These are phyloP conservation scores for Caenorhabditis tropicalis DNA, from an alignment of 1,140 invertebrate species.

Conservation along the genomic window DNA sequence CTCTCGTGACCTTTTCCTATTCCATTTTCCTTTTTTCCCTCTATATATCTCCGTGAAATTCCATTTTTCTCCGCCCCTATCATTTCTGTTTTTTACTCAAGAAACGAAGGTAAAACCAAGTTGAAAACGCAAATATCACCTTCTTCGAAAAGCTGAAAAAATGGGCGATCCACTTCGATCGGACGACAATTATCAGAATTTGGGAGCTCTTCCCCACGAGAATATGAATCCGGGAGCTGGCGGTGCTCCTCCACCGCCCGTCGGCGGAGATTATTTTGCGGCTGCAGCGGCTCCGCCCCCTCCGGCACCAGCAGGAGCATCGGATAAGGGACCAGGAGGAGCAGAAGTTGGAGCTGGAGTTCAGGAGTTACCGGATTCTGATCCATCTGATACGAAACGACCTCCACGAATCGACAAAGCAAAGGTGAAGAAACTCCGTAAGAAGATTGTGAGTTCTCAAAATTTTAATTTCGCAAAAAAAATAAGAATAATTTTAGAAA, in stretches of 20 bases:
- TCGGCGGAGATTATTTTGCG: neutral
- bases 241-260: too few species aligned
- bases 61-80: too few species aligned
- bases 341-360: neutral
- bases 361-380: neutral
- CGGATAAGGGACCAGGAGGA: neutral
- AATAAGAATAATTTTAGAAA: neutral
- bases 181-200: constrained; percentile 24
- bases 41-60: neutral
- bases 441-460: neutral
- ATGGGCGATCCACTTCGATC: neutral
- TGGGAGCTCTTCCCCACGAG: neutral
- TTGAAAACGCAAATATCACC: neutral
- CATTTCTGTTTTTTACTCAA: neutral
- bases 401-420: neutral
- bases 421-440: neutral
- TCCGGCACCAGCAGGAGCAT: neutral
- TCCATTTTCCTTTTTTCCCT: neutral
- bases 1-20: neutral
- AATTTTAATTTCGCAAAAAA: too few species aligned
- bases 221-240: constrained; percentile 5
- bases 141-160: neutral
- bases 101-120: neutral
- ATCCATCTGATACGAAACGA: neutral
- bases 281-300: neutral